Conservation (phyloP, 2,113 vertebrate species). For the Amphilophus citrinellus region DNA sequence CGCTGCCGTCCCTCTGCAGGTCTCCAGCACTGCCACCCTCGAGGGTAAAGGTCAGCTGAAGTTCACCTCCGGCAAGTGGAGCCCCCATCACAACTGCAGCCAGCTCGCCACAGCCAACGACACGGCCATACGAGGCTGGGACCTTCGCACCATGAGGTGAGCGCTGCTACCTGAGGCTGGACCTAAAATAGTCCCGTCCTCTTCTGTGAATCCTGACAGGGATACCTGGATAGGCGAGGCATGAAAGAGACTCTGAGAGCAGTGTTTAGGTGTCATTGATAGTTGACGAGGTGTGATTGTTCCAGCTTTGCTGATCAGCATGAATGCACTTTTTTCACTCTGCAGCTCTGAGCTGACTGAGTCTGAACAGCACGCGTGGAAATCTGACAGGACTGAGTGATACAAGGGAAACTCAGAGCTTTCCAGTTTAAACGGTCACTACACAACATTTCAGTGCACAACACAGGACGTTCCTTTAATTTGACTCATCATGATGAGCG, state of each 20-base stretch:
- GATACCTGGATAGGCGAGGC: neutral
- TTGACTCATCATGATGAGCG: conserved; percentile 18
- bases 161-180: neutral
- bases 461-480: conserved; percentile 37
- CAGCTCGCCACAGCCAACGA: conserved; percentile 97
- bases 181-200: neutral
- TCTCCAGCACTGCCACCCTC: conserved; percentile 88
- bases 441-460: conserved; percentile 26
- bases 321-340: conserved; percentile 25
- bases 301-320: conserved; percentile 40
- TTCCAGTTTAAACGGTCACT: conserved; percentile 29
- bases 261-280: neutral
- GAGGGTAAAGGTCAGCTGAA: conserved; percentile 97
- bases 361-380: conserved; percentile 4
- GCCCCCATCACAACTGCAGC: conserved; percentile 95
- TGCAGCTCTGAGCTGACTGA: neutral
- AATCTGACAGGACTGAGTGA: conserved; percentile 55
- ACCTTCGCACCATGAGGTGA: conserved; percentile 95
- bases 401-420: conserved; percentile 38
- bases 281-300: neutral
- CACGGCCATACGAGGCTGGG: conserved; percentile 93
- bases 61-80: conserved; percentile 96
- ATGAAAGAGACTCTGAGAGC: conserved; percentile 2
- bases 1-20: conserved; percentile 72
- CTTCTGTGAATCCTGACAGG: neutral